Evolutionary conservation across 1,140 invertebrate genomes (phyloP), one percentile per base, ranked within the genome.

Genomic region (Magallana gigas): DNA sequence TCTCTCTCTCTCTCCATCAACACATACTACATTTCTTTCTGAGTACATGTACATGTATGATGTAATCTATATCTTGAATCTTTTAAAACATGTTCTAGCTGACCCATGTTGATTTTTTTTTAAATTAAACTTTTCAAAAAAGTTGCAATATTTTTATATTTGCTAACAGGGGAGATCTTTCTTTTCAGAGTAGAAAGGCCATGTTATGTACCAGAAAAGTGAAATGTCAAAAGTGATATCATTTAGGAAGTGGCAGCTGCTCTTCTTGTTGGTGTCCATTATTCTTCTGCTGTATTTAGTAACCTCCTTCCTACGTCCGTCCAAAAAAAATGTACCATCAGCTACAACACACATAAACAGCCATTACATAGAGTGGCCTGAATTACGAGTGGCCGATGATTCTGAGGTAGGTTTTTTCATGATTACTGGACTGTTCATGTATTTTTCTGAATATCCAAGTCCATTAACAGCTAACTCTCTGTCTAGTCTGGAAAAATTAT

Each of bases 231-330:
- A 76, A 12, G 68, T 76, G 9, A 76, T 76, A 12, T 29, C 18
- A 18, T 76, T 76, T 76, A 76, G 36, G 23, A 76, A 76, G 14
- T 76, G 68, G 68, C 68, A 76, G 68, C 12, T 76, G 68, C 23
- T 76, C 23, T 29, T 36, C 36, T 23, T 76, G 14, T 11, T 76
- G 23, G 68, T 76, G 23, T 76, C 68, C 8, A 76, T 76, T 29
- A 7, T 76, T 5, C 23, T 76, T 76, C 18, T 76, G 68, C 12
- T 76, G 9, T 76, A 76, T 29, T 29, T 76, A 11, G 23, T 76
- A 23, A 29, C 68, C 9, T 76, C 68, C 68, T 76, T 76, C 23
- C 23, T 76, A 29, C 68, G 8, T 8, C 68, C 68, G 6, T 29
- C 18, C 12, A 23, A 76, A 8, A 76, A 76, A 76, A 76, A 18